phyloP scores from a whole-genome alignment of 2,113 vertebrate genomes.

The Thinocorus orbignyianus region DNA sequence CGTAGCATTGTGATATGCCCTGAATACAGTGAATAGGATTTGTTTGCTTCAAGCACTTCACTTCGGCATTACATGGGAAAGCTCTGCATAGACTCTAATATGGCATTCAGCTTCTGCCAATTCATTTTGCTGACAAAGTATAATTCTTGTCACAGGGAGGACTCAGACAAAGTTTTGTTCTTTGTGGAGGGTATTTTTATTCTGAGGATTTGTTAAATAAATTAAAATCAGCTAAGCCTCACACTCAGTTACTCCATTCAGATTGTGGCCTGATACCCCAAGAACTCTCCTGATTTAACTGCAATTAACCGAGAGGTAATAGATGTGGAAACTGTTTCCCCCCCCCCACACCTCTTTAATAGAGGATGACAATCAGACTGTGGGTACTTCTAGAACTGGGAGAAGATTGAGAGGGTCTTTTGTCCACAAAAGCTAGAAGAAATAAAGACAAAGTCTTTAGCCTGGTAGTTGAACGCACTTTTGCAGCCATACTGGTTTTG shows the following conservation, averaged over 20 bases:
- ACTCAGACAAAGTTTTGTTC: constrained; percentile 16
- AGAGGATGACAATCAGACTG: not conserved
- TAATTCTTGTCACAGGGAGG: not conserved
- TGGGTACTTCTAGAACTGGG: not conserved
- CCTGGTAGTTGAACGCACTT: not conserved
- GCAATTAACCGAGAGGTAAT: not conserved
- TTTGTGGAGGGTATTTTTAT: not conserved
- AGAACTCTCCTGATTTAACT: not conserved
- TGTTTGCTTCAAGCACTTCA: not conserved
- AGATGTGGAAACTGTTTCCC: not conserved
- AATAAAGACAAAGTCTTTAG: not conserved
- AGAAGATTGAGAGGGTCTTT: not conserved
- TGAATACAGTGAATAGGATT: constrained; percentile 44
- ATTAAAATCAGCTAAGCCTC: not conserved
- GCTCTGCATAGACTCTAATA: not conserved
- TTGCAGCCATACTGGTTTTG: not conserved
- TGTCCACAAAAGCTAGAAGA: not conserved
- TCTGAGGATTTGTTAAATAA: not conserved
- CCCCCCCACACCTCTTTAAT: not conserved
- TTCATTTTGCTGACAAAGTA: constrained; percentile 39
- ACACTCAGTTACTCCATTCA: not conserved
- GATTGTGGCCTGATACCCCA: not conserved
- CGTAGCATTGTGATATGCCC: not conserved
- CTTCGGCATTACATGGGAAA: constrained; percentile 38
- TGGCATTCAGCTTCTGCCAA: constrained; percentile 52